phyloP scores from a whole-genome alignment of 2,113 vertebrate species.

The Dasyprocta punctata region DNA sequence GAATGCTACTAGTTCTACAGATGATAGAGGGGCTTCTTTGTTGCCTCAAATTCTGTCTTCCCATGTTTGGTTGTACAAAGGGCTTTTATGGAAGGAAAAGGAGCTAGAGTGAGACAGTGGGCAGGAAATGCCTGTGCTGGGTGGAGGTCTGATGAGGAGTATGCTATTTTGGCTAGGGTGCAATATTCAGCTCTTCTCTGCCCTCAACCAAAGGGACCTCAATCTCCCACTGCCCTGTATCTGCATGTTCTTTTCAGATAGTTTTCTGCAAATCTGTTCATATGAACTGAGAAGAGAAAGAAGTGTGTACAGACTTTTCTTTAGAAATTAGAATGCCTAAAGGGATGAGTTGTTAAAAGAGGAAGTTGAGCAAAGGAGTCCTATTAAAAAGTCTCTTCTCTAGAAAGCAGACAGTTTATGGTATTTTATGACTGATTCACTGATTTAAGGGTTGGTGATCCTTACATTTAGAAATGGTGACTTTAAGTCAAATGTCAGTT shows the following conservation, averaged over 20 bases:
- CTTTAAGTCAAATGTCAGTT: not conserved
- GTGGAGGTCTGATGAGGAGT: not conserved
- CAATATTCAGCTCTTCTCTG: not conserved
- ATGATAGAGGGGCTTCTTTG: not conserved
- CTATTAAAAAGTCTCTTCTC: not conserved
- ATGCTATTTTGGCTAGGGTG: not conserved
- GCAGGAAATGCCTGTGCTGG: not conserved
- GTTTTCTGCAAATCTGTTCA: not conserved
- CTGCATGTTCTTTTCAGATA: not conserved
- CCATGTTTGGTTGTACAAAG: not conserved
- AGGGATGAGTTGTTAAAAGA: not conserved
- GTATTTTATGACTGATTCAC: conserved; percentile 16
- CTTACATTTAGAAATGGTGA: not conserved
- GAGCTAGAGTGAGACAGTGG: not conserved
- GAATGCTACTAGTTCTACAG: not conserved
- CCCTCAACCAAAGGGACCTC: not conserved
- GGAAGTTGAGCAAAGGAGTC: not conserved
- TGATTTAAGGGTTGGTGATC: conserved; percentile 18
- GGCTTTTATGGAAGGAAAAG: not conserved
- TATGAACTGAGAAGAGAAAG: not conserved
- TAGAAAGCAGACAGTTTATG: not conserved
- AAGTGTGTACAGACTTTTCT: not conserved
- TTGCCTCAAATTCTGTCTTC: not conserved
- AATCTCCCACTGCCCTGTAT: not conserved
- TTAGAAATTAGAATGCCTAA: not conserved